These are phyloP conservation scores for Hyaena hyaena DNA, from an alignment of 2,113 vertebrate species.

Conservation along the genomic window DNA sequence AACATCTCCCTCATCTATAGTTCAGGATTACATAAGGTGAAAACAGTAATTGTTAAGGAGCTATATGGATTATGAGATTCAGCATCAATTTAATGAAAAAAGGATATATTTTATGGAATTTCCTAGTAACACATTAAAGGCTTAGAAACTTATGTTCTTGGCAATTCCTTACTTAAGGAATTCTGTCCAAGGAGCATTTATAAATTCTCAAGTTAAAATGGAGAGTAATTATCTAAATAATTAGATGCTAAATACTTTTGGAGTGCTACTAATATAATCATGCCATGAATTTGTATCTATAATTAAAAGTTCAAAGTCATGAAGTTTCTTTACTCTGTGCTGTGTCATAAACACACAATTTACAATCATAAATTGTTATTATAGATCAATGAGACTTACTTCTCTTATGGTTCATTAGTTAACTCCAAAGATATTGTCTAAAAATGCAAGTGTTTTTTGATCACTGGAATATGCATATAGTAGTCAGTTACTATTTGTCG, in stretches of 20 bases:
- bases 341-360: not conserved
- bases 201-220: not conserved
- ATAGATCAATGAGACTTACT: not conserved
- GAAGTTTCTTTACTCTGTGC: not conserved
- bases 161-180: not conserved
- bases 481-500: not conserved
- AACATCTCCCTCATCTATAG: not conserved
- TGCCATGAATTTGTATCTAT: not conserved
- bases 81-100: not conserved
- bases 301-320: not conserved
- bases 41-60: constrained; percentile 13
- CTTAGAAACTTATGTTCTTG: not conserved
- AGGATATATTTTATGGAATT: not conserved
- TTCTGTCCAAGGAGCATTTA: not conserved
- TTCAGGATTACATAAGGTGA: not conserved
- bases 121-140: not conserved
- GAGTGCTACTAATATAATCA: not conserved
- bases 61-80: not conserved
- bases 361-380: not conserved
- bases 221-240: not conserved
- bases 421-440: not conserved
- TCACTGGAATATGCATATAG: not conserved
- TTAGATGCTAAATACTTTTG: not conserved
- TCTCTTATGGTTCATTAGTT: not conserved
- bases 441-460: not conserved